Percentiles rank a stretch among this genome's conserved stretches.
These are phyloP conservation scores for Plodia interpunctella DNA, from an alignment of 1,140 invertebrate genomes.

Conservation along the genomic window DNA sequence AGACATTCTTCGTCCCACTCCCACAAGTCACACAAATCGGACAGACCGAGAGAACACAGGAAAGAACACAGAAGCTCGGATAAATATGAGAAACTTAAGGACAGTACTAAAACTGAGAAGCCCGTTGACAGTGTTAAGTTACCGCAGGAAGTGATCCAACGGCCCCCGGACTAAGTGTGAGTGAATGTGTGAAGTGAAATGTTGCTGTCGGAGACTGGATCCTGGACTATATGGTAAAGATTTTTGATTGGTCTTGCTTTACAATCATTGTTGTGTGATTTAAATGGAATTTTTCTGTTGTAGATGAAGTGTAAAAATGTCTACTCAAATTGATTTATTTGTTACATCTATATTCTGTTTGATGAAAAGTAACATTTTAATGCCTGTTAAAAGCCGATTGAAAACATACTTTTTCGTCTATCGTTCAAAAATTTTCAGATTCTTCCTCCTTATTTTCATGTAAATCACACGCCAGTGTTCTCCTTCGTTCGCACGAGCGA, in stretches of 20 bases:
- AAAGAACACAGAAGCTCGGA: conserved; percentile 38
- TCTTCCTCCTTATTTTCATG: not conserved
- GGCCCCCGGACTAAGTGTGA: conserved; percentile 50
- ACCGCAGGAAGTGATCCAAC: conserved; percentile 47
- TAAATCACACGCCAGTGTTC: not conserved
- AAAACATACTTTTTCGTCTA: no score
- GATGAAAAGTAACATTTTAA: no score
- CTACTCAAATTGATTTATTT: no score
- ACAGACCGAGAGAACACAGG: conserved; percentile 32
- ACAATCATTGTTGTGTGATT: not conserved
- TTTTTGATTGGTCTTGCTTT: conserved; percentile 33
- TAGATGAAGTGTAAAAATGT: no score
- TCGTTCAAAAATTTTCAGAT: no score
- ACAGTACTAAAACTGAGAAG: conserved; percentile 41
- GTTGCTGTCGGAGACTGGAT: conserved; percentile 10
- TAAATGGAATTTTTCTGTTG: not conserved
- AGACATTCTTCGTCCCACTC: conserved; percentile 53
- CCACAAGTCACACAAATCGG: conserved; percentile 61
- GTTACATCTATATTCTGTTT: no score
- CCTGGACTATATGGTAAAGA: conserved; percentile 26
- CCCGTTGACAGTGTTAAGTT: conserved; percentile 45
- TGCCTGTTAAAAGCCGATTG: no score
- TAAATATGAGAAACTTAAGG: conserved; percentile 17
- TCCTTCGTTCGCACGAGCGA: no score
- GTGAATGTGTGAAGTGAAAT: not conserved